Conservation (phyloP, 2,888 invertebrate genomes). For the Sinelater perroti region DNA sequence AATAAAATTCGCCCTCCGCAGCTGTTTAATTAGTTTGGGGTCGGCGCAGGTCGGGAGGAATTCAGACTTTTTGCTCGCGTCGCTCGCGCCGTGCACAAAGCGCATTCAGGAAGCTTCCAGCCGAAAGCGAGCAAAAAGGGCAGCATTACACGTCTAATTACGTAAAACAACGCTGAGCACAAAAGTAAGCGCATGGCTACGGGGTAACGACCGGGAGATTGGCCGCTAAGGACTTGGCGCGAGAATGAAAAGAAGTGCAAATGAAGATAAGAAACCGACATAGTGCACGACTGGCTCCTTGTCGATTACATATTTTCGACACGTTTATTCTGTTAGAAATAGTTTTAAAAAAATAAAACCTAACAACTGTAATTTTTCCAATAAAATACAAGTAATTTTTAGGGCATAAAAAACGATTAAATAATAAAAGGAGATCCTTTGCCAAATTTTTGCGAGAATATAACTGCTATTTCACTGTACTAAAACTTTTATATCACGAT, state of each 20-base stretch:
- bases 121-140: neutral
- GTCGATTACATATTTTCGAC: too few relatives aligned
- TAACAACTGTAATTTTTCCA: too few relatives aligned
- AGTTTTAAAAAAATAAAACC: too few relatives aligned
- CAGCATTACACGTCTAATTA: conserved; percentile 15
- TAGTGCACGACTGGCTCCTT: too few relatives aligned
- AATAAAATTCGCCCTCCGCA: conserved; percentile 1
- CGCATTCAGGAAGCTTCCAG: conserved; percentile 5
- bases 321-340: too few relatives aligned
- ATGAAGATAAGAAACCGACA: too few relatives aligned
- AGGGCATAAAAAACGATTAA: too few relatives aligned
- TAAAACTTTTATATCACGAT: too few relatives aligned
- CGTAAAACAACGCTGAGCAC: conserved; percentile 13
- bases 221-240: conserved; percentile 1
- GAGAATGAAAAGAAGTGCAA: conserved; percentile 18
- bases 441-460: too few relatives aligned
- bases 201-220: conserved; percentile 24
- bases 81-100: neutral
- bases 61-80: neutral
- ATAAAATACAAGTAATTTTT: too few relatives aligned
- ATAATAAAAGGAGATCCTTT: too few relatives aligned
- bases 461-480: too few relatives aligned
- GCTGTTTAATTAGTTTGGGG: conserved; percentile 9
- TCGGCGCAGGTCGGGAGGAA: neutral
- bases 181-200: neutral